These are phyloP conservation scores for Neosilurus mollespiculum DNA, from an alignment of 2,797 vertebrate species.

Conservation along the genomic window DNA sequence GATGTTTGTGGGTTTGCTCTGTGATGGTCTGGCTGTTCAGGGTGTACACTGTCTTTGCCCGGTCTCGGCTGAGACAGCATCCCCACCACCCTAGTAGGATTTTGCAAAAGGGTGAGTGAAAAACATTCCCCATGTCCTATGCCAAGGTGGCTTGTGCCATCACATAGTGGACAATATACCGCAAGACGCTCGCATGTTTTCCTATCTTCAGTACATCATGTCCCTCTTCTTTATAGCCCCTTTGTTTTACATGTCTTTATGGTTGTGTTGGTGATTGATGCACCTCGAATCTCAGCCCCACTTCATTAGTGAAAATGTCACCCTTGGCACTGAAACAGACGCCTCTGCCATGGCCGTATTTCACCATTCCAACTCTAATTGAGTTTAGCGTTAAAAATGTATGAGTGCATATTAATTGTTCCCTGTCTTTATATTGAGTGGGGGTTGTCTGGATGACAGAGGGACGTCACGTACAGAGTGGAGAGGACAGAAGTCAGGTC, in stretches of 20 bases:
- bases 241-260: constrained; percentile 33
- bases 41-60: too few species aligned
- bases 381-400: constrained; percentile 65
- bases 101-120: neutral
- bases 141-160: neutral
- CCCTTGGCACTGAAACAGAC: constrained; percentile 55
- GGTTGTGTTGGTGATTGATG: constrained; percentile 58
- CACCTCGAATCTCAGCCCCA: constrained; percentile 50
- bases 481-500: constrained; percentile 41
- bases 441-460: constrained; percentile 47
- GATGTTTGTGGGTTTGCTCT: too few species aligned
- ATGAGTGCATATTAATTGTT: constrained; percentile 66
- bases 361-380: constrained; percentile 62
- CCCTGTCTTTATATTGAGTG: constrained; percentile 46
- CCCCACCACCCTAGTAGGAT: too few species aligned
- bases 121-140: neutral
- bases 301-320: constrained; percentile 68
- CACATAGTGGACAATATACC: neutral
- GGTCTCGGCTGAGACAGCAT: too few species aligned
- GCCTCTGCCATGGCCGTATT: constrained; percentile 56
- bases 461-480: constrained; percentile 38
- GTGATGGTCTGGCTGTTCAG: too few species aligned
- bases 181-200: constrained; percentile 25
- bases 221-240: constrained; percentile 7
- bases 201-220: neutral